phyloP scores from a whole-genome alignment of 2,888 invertebrate species.

The Oligia strigilis region DNA sequence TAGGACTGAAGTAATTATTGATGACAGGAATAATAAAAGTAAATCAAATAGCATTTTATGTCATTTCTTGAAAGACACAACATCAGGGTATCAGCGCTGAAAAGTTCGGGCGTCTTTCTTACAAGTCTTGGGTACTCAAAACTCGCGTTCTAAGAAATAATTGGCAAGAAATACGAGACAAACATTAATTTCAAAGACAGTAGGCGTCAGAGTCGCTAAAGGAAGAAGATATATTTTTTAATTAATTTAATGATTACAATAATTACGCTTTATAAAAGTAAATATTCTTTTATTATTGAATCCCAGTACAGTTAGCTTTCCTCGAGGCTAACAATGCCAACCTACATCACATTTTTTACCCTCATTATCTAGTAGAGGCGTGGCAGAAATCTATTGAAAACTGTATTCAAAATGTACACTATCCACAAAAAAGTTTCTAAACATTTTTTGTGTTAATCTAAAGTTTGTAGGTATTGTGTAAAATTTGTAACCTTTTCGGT shows the following conservation, averaged over 20 bases:
- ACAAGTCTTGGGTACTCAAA: background rate
- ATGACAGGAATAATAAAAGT: constrained; percentile 2
- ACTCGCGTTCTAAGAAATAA: too few species aligned
- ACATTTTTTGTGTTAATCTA: constrained; percentile 28
- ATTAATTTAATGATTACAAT: background rate
- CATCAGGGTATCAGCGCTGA: background rate
- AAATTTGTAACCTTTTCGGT: constrained; percentile 16
- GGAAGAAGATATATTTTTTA: background rate
- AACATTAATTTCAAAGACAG: background rate
- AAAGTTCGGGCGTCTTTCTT: background rate
- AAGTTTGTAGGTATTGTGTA: constrained; percentile 23
- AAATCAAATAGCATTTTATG: background rate
- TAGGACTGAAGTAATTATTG: background rate
- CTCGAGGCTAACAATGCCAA: background rate
- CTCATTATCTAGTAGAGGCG: background rate
- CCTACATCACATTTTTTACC: constrained; percentile 13
- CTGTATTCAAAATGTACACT: constrained; percentile 22
- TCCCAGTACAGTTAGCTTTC: background rate
- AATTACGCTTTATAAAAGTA: background rate
- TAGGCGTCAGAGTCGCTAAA: background rate
- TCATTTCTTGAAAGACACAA: background rate
- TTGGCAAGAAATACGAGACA: background rate
- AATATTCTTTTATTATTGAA: background rate
- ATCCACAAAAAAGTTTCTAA: constrained; percentile 34
- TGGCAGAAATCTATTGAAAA: constrained; percentile 12